These are phyloP conservation scores for Rhagologus leucostigma DNA, from an alignment of 2,113 vertebrate species.

Conservation along the genomic window DNA sequence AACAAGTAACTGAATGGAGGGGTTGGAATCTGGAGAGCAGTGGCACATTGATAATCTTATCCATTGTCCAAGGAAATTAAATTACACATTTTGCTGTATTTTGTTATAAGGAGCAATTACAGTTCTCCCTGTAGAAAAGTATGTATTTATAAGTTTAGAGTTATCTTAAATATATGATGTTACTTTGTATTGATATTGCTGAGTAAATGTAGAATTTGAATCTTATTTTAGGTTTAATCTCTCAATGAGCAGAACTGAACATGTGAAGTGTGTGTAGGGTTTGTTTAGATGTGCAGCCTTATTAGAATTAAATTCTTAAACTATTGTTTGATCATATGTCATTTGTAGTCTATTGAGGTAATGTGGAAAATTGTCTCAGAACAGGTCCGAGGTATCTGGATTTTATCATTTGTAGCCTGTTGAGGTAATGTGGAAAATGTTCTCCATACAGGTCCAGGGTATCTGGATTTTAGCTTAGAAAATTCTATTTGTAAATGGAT, in stretches of 20 bases:
- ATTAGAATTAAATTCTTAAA: neutral
- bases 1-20: neutral
- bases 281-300: neutral
- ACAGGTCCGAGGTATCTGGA: neutral
- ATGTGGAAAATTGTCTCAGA: neutral
- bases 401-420: neutral
- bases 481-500: neutral
- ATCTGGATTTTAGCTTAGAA: neutral
- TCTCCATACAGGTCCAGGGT: neutral
- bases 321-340: accelerated
- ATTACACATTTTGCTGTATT: neutral
- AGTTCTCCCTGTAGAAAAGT: neutral
- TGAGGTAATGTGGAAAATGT: neutral
- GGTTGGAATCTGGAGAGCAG: neutral
- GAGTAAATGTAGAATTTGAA: neutral
- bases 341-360: neutral
- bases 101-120: neutral
- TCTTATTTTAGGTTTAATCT: neutral
- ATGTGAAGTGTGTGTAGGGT: neutral
- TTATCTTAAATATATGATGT: neutral
- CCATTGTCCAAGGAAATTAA: neutral
- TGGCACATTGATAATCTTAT: neutral
- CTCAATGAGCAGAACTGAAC: neutral
- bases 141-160: neutral
- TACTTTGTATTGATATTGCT: neutral